Evolutionary conservation across 2,797 vertebrate species (phyloP), one percentile per base, ranked within the genome.

Genomic region (Acipenser oxyrinchus): DNA sequence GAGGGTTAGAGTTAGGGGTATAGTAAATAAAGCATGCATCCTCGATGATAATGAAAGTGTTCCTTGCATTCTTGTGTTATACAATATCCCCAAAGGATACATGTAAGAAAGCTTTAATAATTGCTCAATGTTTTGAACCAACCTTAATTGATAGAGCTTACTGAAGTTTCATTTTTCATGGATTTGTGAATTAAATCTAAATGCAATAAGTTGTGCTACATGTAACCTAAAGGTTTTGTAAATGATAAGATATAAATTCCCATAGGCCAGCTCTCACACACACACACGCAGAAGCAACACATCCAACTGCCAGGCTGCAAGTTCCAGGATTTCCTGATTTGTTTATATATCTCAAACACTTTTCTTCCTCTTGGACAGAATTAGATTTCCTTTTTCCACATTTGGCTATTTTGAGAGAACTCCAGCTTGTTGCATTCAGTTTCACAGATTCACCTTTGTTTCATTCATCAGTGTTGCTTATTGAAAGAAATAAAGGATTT

Each of bases 321-420:
- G 84, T 86, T 84, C 82, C 83, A 90, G 91, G 90, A 90, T 93
- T 95, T 97, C 94, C 95, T 95, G 92, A 93, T 96, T 94, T 94
- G 94, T 96, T 97, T 97, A 93, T 91, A 93, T 91, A 94, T 92
- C 94, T 94, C 90, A 95, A 93, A 94, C 93, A 94, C 91, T 89
- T 88, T 92, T 91, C 89, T 93, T 94, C 88, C 88, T 87, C 82
- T 80, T 77, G 75, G 87, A 92, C 88, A 81, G 83, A 95, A 95
- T 97, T 97, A 97, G 94, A 96, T 88, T 97, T 99, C 96, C 96
- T 93, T 85, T 37, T 92, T 90, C 87, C 82, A 86, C 82, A 86
- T 88, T 84, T 87, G 87, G 84, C 86, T 95, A 89, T 91, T 93
- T 91, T 90, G 83, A 94, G 89, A 88, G 83, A 37, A 37, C 37